A percentile compares a stretch with the other conserved stretches of the same genome.
Evolutionary conservation across 2,113 vertebrate genomes (phyloP).

Genomic region (Rhodinocichla rosea): DNA sequence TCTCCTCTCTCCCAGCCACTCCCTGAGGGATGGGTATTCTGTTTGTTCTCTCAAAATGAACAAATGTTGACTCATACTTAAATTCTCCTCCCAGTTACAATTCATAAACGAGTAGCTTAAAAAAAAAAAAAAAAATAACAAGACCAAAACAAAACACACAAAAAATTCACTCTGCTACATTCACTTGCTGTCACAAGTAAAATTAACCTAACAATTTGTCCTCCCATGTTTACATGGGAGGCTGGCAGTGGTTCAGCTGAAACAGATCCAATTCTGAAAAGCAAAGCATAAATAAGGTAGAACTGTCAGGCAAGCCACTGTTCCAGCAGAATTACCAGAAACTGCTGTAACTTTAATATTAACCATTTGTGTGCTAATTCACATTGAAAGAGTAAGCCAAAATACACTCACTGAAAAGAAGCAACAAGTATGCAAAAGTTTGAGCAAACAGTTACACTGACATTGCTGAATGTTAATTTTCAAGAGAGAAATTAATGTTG

Average conservation of each 20-base stretch:
- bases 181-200: neutral
- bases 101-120: neutral
- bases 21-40: neutral
- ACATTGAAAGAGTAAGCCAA: neutral
- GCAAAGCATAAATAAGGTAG: conserved; percentile 18
- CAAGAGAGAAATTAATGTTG: neutral
- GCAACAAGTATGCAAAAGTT: neutral
- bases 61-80: neutral
- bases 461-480: neutral
- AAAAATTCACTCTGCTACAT: neutral
- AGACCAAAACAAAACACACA: neutral
- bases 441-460: neutral
- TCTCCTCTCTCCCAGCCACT: neutral
- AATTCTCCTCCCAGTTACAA: neutral
- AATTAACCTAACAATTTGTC: conserved; percentile 9
- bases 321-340: neutral
- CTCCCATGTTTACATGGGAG: neutral
- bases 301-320: neutral
- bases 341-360: neutral
- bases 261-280: neutral
- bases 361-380: neutral
- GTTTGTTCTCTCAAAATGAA: neutral
- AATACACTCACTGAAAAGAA: neutral
- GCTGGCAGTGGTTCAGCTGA: conserved; percentile 13
- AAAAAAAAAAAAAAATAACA: neutral